Percentiles rank a stretch among this genome's conserved stretches.
These are phyloP conservation scores for Metacarcinus magister DNA, from an alignment of 2,888 invertebrate species.

Conservation along the genomic window DNA sequence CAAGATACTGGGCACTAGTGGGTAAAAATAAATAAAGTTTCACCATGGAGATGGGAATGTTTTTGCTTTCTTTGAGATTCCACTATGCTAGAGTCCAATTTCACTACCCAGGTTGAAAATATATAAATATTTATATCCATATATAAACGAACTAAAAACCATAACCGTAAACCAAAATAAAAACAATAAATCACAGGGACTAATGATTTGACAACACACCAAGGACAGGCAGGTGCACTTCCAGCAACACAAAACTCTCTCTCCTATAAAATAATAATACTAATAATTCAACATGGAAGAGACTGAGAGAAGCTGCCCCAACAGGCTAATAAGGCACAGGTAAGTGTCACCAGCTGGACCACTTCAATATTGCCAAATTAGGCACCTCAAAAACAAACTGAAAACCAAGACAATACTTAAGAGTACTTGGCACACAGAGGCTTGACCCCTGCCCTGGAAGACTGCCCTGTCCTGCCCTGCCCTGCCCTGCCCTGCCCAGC, in stretches of 20 bases:
- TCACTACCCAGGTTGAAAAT: constrained; percentile 54
- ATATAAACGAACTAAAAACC: background rate
- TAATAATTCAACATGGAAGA: constrained; percentile 12
- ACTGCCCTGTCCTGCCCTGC: background rate
- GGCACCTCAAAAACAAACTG: background rate
- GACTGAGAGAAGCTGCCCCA: background rate
- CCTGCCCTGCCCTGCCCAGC: background rate
- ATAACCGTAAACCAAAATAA: constrained; percentile 20
- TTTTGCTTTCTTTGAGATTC: constrained; percentile 66
- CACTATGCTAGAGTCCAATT: constrained; percentile 61
- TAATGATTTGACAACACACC: background rate
- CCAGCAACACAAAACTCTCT: background rate
- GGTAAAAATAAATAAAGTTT: constrained; percentile 11
- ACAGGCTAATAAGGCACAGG: constrained; percentile 36
- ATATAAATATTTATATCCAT: background rate
- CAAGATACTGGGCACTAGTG: constrained; percentile 56
- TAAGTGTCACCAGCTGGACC: background rate
- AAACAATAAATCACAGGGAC: background rate
- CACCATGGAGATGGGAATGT: constrained; percentile 55
- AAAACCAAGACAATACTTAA: background rate
- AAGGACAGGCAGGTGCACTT: background rate
- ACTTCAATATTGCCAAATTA: background rate
- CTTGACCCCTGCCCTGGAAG: background rate
- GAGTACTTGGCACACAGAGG: background rate
- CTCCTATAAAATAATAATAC: background rate